phyloP scores from a whole-genome alignment of 2,113 vertebrate species.

The Nibea coibor region DNA sequence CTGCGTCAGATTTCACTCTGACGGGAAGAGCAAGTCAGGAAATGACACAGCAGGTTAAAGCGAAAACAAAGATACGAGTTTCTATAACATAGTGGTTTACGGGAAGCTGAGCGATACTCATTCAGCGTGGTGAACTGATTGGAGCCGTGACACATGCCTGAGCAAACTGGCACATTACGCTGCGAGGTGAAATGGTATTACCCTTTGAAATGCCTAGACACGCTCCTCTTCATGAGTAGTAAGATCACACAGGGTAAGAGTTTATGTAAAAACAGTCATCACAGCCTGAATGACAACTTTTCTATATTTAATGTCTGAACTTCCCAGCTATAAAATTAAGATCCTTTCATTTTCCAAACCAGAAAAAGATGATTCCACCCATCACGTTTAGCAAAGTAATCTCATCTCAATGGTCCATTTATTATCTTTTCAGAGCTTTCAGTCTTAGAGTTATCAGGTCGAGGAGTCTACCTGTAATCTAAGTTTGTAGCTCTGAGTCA shows the following conservation, averaged over 20 bases:
- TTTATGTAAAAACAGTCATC: background rate
- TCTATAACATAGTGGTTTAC: background rate
- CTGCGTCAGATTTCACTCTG: constrained; percentile 55
- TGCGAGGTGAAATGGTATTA: background rate
- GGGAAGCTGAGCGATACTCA: constrained; percentile 6
- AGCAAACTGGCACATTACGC: background rate
- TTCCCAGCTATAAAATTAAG: background rate
- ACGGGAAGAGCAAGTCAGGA: constrained; percentile 27
- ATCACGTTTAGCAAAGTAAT: too few relatives aligned
- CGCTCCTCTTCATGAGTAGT: background rate
- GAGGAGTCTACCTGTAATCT: too few relatives aligned
- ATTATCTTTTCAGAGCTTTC: too few relatives aligned
- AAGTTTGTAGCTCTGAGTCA: too few relatives aligned
- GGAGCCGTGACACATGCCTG: constrained; percentile 36
- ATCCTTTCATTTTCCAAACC: background rate
- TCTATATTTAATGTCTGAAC: constrained; percentile 27
- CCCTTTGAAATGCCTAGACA: background rate
- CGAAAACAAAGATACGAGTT: constrained; percentile 18
- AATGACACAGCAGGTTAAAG: constrained; percentile 20
- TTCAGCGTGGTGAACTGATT: background rate
- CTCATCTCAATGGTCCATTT: too few relatives aligned
- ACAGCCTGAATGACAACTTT: background rate
- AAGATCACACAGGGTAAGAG: background rate
- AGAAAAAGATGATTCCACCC: background rate
- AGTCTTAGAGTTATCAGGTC: too few relatives aligned